Base-by-base conservation (phyloP, 1,140 invertebrate species). In the Phortica variegata region DNA sequence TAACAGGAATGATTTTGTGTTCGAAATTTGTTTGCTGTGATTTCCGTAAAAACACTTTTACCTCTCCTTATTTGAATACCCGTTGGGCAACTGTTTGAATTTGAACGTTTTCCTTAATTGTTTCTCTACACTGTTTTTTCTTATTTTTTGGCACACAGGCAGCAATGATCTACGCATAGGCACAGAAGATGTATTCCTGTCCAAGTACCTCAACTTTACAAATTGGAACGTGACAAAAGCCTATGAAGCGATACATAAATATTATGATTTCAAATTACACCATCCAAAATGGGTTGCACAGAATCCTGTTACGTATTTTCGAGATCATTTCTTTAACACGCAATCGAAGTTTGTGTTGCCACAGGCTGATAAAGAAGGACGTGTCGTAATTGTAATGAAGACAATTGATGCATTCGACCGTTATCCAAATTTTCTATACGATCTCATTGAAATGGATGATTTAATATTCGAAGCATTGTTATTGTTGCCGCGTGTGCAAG, bases 401-500 rank as follows among this genome's bases (percentile, higher is more conserved):
- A 71, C 66, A 5, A 71, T 74, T 8, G 71, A 74, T 34, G 61
- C 55, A 10, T 74, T 74, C 16, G 54, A 66, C 12, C 49, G 56
- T 29, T 74, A 60, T 19, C 71, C 71, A 0, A 60, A 74, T 26
- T 73, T 61, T 32, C 39, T 74, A 10, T 55, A 74, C 31, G 57
- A 60, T 40, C 52, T 74, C 21, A 55, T 74, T 17, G 71, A 74
- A 55, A 69, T 74, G 39, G 71, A 74, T 54, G 71, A 74, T 52
- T 51, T 74, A 33, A 74, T 74, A 31, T 72, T 74, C 39, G 71
- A 74, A 48, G 61, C 71, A 4, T 19, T 73, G 10, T 42, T 74
- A 40, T 44, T 71, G 37, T 38, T 74, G 21, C 71, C 71, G 1
- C 53, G 55, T 3, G 66, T 69, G 10, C 68, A 71, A 36, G 47